These are phyloP conservation scores for Hippopotamyrus pictus DNA, from an alignment of 2,797 vertebrate species.

Conservation along the genomic window DNA sequence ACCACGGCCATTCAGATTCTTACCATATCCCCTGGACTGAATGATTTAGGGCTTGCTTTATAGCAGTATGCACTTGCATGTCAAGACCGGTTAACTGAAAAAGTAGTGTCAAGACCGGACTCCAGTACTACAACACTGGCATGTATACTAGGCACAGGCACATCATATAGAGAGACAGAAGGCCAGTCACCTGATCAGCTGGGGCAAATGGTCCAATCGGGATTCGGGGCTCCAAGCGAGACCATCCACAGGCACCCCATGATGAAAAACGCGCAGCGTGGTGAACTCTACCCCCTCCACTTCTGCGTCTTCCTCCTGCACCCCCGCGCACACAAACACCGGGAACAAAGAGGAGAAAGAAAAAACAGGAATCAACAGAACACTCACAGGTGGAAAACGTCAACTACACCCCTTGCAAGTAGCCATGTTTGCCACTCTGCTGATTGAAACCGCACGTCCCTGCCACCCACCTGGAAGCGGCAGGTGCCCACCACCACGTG, in stretches of 20 bases:
- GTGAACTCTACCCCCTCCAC: slow-evolving; percentile 81
- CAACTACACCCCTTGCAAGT: neutral
- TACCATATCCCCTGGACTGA: neutral
- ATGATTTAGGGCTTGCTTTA: neutral
- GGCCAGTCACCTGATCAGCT: slow-evolving; percentile 68
- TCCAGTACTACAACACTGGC: neutral
- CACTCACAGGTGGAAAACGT: neutral
- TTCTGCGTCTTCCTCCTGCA: slow-evolving; percentile 85
- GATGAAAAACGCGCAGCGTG: slow-evolving; percentile 74
- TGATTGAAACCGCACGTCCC: neutral
- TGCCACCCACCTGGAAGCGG: slow-evolving; percentile 75
- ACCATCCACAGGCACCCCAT: slow-evolving; percentile 75
- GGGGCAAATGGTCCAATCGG: slow-evolving; percentile 74
- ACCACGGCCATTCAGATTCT: neutral
- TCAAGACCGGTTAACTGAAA: neutral
- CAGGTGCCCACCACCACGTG: slow-evolving; percentile 81
- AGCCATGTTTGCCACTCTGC: neutral
- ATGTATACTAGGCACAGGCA: neutral
- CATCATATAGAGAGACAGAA: neutral
- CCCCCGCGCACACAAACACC: neutral
- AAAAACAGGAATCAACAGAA: neutral
- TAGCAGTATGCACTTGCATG: neutral
- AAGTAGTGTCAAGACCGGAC: neutral
- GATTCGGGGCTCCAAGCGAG: slow-evolving; percentile 94
- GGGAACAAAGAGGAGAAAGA: neutral